Conservation (phyloP, 2,888 invertebrate genomes). For the Trichopoda pennipes region DNA sequence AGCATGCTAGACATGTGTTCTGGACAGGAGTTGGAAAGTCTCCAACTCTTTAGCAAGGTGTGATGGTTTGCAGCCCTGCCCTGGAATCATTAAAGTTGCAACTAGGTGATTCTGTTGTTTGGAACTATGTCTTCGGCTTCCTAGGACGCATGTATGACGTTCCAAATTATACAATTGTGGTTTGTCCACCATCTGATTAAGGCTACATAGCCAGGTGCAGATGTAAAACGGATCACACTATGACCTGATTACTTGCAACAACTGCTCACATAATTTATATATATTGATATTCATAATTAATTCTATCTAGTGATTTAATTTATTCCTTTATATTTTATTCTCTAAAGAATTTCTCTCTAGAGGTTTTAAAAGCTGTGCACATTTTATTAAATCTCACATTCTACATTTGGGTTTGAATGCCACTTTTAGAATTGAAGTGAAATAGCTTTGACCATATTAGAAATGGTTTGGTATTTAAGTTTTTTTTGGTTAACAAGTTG, state of each 20-base stretch:
- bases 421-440: slow-evolving; percentile 57
- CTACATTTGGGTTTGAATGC: slow-evolving; percentile 26
- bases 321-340: slow-evolving; percentile 39
- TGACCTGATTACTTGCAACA: slow-evolving; percentile 28
- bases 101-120: too few relatives aligned
- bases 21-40: too few relatives aligned
- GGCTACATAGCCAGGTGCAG: too few relatives aligned
- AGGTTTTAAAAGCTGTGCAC: slow-evolving; percentile 31
- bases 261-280: not conserved
- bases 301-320: slow-evolving; percentile 25
- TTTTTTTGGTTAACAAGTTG: slow-evolving; percentile 58
- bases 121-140: too few relatives aligned
- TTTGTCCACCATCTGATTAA: too few relatives aligned
- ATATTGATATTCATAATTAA: slow-evolving; percentile 6
- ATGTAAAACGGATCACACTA: too few relatives aligned
- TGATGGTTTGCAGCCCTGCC: too few relatives aligned
- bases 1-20: too few relatives aligned
- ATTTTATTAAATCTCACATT: slow-evolving; percentile 35
- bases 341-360: slow-evolving; percentile 61
- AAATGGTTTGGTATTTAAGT: slow-evolving; percentile 62
- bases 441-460: slow-evolving; percentile 63
- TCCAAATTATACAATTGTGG: too few relatives aligned
- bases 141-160: too few relatives aligned
- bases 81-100: too few relatives aligned
- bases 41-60: too few relatives aligned